Evolutionary conservation across 2,888 invertebrate species (phyloP).

Genomic region (Thera obeliscata): DNA sequence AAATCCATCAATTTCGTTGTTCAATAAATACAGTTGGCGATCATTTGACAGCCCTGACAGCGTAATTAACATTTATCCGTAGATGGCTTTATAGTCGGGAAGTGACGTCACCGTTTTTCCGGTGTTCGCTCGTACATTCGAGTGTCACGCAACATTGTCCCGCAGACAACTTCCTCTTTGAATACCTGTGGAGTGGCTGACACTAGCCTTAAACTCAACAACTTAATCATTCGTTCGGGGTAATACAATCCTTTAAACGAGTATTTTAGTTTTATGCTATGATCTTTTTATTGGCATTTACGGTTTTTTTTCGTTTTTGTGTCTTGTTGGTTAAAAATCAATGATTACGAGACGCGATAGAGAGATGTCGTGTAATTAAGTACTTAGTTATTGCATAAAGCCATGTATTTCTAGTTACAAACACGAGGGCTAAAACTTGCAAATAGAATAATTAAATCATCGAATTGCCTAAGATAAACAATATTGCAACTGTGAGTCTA

Average conservation of each 20-base stretch:
- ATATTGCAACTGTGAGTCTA: too few relatives aligned
- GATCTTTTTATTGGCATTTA: not conserved
- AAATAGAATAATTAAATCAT: too few relatives aligned
- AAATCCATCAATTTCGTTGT: not conserved
- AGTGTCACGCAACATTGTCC: constrained; percentile 12
- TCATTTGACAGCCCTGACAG: constrained; percentile 11
- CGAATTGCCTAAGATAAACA: too few relatives aligned
- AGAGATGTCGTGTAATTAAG: too few relatives aligned
- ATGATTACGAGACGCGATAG: too few relatives aligned
- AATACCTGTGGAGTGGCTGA: not conserved
- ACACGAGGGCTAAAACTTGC: too few relatives aligned
- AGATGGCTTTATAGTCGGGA: constrained; percentile 9
- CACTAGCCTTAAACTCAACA: not conserved
- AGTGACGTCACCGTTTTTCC: constrained; percentile 3
- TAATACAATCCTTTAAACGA: too few relatives aligned
- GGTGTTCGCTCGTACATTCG: not conserved
- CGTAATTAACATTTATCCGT: constrained; percentile 11
- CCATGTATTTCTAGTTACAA: too few relatives aligned
- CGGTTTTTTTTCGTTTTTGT: too few relatives aligned
- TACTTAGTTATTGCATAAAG: too few relatives aligned
- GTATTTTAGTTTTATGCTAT: too few relatives aligned
- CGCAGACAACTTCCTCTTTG: not conserved
- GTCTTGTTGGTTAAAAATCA: too few relatives aligned
- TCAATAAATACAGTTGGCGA: constrained; percentile 4
- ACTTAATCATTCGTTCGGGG: not conserved